Evolutionary conservation across 2,888 invertebrate species (phyloP).

Genomic region (Heliconius ethilla): DNA sequence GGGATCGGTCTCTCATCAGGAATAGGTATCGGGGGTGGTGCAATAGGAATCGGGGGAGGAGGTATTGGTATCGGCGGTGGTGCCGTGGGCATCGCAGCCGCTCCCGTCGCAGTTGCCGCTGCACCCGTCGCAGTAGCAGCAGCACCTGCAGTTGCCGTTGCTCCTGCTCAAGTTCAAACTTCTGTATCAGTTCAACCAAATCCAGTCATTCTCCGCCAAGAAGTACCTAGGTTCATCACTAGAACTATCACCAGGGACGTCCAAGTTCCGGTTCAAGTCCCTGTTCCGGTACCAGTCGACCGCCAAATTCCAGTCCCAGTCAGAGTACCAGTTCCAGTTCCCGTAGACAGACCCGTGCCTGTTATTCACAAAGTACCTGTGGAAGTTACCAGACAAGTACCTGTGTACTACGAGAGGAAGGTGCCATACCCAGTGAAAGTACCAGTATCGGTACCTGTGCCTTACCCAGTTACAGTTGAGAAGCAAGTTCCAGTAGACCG

Average conservation of each 20-base stretch:
- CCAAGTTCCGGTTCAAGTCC: constrained; percentile 65
- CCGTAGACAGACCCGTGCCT: constrained; percentile 78
- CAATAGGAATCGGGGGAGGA: constrained; percentile 36
- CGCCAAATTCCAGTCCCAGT: constrained; percentile 77
- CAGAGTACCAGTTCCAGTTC: constrained; percentile 78
- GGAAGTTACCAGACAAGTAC: constrained; percentile 75
- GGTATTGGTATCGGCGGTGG: constrained; percentile 36
- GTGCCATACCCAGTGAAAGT: constrained; percentile 80
- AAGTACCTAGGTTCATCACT: constrained; percentile 73
- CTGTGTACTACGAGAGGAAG: constrained; percentile 75
- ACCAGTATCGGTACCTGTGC: constrained; percentile 79
- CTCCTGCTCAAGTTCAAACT: constrained; percentile 61
- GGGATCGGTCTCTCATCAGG: constrained; percentile 37
- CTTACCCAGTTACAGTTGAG: constrained; percentile 82
- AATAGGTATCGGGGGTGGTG: constrained; percentile 30
- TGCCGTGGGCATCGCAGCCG: constrained; percentile 38
- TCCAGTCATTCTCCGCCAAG: constrained; percentile 73
- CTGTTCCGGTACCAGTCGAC: constrained; percentile 63
- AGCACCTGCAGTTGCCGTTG: constrained; percentile 49
- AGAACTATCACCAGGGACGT: constrained; percentile 74
- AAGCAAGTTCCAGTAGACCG: constrained; percentile 82
- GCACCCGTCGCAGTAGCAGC: constrained; percentile 45
- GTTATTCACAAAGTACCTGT: constrained; percentile 80
- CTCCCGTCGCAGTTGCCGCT: constrained; percentile 48
- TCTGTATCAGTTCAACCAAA: constrained; percentile 71